phyloP scores from a whole-genome alignment of 2,888 invertebrate species.

The Acronicta aceris region DNA sequence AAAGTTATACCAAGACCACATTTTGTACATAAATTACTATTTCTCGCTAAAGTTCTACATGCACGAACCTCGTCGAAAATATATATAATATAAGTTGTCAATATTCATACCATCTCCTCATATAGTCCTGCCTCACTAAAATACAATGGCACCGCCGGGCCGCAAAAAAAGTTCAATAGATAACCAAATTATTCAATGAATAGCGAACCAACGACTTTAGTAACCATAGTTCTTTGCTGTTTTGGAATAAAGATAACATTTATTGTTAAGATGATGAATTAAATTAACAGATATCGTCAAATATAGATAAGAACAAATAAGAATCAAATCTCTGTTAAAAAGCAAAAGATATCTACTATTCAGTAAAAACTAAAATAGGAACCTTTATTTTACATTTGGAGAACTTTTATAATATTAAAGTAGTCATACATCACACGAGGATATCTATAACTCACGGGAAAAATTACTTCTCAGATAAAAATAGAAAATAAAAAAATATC shows the following conservation, averaged over 20 bases:
- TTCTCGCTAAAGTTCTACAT: conserved; percentile 44
- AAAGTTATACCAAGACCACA: conserved; percentile 51
- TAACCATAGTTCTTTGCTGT: conserved; percentile 3
- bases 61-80: conserved; percentile 27
- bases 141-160: conserved; percentile 8
- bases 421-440: too few species aligned
- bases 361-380: too few species aligned
- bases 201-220: conserved; percentile 25
- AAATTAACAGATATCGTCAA: too few species aligned
- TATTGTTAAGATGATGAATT: background rate
- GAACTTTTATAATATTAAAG: too few species aligned
- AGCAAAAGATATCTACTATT: background rate
- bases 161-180: conserved; percentile 19
- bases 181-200: conserved; percentile 26
- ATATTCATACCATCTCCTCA: too few species aligned
- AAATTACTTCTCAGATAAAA: too few species aligned
- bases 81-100: conserved; percentile 7
- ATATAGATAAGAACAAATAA: too few species aligned
- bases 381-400: too few species aligned
- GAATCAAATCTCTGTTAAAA: background rate
- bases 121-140: conserved; percentile 16
- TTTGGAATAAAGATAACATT: conserved; percentile 4
- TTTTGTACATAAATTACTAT: conserved; percentile 50
- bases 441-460: too few species aligned
- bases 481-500: too few species aligned